A percentile compares a stretch with the other conserved stretches of the same genome.
phyloP scores from a whole-genome alignment of 2,113 vertebrate species.

The Clupea harengus region DNA sequence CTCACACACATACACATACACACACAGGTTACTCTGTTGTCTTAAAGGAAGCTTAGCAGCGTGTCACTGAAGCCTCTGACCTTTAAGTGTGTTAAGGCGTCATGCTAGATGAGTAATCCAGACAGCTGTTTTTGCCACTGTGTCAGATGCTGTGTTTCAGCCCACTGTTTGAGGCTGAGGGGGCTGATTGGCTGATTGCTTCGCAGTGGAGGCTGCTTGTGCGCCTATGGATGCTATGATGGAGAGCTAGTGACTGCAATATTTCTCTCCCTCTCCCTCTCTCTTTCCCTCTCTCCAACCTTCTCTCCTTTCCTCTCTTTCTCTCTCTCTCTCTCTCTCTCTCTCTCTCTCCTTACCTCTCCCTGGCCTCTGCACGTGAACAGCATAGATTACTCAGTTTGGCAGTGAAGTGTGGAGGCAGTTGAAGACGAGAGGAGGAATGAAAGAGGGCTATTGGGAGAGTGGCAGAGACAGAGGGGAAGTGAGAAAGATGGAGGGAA shows the following conservation, averaged over 20 bases:
- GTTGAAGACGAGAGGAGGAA: neutral
- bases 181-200: neutral
- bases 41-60: neutral
- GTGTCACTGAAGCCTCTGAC: neutral
- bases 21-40: neutral
- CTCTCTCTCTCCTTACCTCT: neutral
- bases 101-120: neutral
- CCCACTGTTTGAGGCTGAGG: neutral
- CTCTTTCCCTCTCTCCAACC: neutral
- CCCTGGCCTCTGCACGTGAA: neutral
- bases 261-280: neutral
- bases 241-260: neutral
- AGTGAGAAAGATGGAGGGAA: neutral
- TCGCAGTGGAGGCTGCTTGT: neutral
- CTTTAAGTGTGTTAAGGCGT: neutral
- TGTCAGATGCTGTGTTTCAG: neutral
- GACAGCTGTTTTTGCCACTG: constrained; percentile 2
- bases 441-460: neutral
- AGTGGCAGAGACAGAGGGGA: neutral
- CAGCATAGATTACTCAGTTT: neutral
- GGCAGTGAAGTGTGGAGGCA: constrained; percentile 4
- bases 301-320: neutral
- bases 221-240: constrained; percentile 5
- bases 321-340: neutral
- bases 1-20: neutral